Percentiles rank a stretch among this genome's conserved stretches.
Conservation (phyloP, 2,888 invertebrate species). For the Ectobius pallidus region DNA sequence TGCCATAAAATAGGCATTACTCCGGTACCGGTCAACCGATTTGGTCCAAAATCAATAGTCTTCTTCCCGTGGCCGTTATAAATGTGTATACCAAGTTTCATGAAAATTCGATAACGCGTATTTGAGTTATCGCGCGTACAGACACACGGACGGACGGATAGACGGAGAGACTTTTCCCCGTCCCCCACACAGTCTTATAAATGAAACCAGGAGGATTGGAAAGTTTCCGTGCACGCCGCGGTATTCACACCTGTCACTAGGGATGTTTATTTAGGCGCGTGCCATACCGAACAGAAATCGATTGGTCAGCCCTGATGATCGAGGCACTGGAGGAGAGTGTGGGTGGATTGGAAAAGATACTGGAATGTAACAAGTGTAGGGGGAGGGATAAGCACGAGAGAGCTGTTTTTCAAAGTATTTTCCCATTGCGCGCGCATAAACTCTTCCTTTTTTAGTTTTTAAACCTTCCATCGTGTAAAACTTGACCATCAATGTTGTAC, state of each 20-base stretch:
- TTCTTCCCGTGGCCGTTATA: too few relatives aligned
- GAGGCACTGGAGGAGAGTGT: slow-evolving; percentile 16
- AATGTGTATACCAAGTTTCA: too few relatives aligned
- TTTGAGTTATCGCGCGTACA: too few relatives aligned
- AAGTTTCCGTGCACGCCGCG: too few relatives aligned
- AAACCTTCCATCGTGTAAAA: slow-evolving; percentile 6
- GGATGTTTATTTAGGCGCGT: background rate
- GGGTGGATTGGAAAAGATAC: slow-evolving; percentile 29
- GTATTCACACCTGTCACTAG: background rate
- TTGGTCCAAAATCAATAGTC: too few relatives aligned
- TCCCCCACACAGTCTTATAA: too few relatives aligned
- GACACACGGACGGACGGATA: too few relatives aligned
- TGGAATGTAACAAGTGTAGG: slow-evolving; percentile 15
- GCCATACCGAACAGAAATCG: background rate
- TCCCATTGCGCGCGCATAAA: slow-evolving; percentile 28
- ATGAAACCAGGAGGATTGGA: too few relatives aligned
- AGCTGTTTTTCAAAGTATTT: slow-evolving; percentile 20
- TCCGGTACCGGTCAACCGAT: too few relatives aligned
- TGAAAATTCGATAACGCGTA: too few relatives aligned
- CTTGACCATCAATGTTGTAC: slow-evolving; percentile 12
- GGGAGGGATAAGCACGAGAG: background rate
- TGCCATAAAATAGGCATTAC: too few relatives aligned
- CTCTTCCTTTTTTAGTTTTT: background rate
- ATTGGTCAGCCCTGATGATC: background rate
- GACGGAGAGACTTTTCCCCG: too few relatives aligned